phyloP scores from a whole-genome alignment of 1,140 invertebrate genomes.

The Theocolax elegans region DNA sequence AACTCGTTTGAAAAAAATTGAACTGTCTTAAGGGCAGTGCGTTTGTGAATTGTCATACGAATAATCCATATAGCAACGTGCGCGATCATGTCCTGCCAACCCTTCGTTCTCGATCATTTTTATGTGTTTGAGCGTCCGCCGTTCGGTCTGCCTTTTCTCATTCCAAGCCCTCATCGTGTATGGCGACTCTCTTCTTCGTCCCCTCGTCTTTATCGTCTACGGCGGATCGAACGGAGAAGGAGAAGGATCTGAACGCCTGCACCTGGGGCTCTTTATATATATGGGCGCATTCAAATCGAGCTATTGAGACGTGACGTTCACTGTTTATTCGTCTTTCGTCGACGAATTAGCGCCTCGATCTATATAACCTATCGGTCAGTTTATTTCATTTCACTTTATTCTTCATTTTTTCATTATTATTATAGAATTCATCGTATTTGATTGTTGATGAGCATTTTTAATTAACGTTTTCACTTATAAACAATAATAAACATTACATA shows the following conservation, averaged over 20 bases:
- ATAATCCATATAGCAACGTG: too few species aligned
- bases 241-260: background rate
- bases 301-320: background rate
- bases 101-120: slow-evolving; percentile 15
- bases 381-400: background rate
- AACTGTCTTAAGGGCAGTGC: too few species aligned
- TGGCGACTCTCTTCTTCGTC: too few species aligned
- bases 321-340: slow-evolving; percentile 13
- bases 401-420: background rate
- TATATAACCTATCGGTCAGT: background rate
- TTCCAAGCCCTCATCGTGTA: too few species aligned
- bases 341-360: slow-evolving; percentile 32
- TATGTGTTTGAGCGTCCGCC: background rate
- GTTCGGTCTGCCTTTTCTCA: background rate
- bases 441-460: too few species aligned
- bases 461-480: too few species aligned
- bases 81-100: too few species aligned
- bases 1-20: too few species aligned
- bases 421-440: background rate
- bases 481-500: too few species aligned
- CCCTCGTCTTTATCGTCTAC: background rate
- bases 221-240: background rate
- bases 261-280: slow-evolving; percentile 8
- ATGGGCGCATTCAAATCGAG: background rate
- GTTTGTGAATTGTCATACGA: too few species aligned